Base-by-base conservation (phyloP, 2,113 vertebrate genomes). In the Xiphophorus hellerii region DNA sequence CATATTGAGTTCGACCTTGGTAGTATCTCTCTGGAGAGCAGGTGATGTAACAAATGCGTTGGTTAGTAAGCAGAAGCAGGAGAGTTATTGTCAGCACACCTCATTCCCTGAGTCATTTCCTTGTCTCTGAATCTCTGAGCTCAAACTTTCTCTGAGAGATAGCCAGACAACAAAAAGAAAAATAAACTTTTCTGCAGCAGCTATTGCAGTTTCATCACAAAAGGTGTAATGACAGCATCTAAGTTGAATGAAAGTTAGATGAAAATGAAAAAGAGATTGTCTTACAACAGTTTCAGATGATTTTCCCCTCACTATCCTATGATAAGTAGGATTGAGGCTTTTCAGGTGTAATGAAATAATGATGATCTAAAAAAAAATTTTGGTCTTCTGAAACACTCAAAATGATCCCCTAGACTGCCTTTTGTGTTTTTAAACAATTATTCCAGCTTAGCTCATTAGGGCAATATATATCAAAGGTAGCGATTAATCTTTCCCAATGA, bases 81-180 rank as follows among this genome's bases (percentile, higher is more conserved):
- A 65, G 30, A 20, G 44, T 35, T 35, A 35, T 37, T 29, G 35
- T 60, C 63, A 28, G 62, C 72, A 30, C 71, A 35, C 29, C 62
- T 60, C 27, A n/a, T 39, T 33, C 28, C 48, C 33, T 0, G 37
- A 62, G 33, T 70, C 62, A 62, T 78, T 62, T 62, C 58, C 63
- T 14, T 14, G 27, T 29, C 54, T 64, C 39, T 27, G 39, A 30
- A 27, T 76, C 44, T 22, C 17, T 66, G 31, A 83, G 69, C 35
- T 15, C 9, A 54, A 62, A 74, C 66, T 74, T 78, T 14, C 54
- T 71, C 71, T 7, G 65, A 62, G 39, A 4, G 39, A 2, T 11
- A 31, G 30, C 25, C 27, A n/a, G 25, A 51, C 54, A 48, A 58
- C 74, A 48, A 14, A 69, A 54, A 20, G 35, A 37, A 14, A 69